These are phyloP conservation scores for Rhabdomys pumilio DNA, from an alignment of 2,797 vertebrate genomes.

Conservation along the genomic window DNA sequence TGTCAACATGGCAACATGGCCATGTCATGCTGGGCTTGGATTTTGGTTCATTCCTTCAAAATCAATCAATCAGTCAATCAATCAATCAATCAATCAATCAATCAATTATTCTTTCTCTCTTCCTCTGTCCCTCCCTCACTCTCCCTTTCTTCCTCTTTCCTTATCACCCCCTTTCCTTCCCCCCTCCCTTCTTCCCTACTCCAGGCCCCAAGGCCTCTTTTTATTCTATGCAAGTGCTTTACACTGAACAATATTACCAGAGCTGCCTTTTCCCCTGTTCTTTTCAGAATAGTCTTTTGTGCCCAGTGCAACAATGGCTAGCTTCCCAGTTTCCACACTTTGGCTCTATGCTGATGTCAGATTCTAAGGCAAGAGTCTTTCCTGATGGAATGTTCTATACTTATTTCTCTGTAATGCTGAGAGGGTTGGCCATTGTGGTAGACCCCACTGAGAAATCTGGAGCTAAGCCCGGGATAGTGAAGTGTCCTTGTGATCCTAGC, in stretches of 20 bases:
- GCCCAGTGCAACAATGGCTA: not conserved
- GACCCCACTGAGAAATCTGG: not conserved
- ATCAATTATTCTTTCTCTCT: too few species aligned
- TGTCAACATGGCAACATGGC: not conserved
- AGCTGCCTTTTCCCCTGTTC: not conserved
- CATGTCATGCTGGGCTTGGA: not conserved
- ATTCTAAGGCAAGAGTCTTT: constrained; percentile 19
- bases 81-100: too few species aligned
- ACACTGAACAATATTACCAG: not conserved
- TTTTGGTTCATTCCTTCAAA: not conserved
- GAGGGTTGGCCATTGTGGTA: not conserved
- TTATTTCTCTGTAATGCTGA: not conserved
- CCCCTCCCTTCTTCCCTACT: not conserved
- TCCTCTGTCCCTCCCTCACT: too few species aligned
- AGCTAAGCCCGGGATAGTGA: not conserved
- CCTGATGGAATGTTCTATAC: not conserved
- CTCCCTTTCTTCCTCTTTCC: not conserved
- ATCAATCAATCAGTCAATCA: too few species aligned
- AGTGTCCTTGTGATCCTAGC: not conserved
- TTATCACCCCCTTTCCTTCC: not conserved
- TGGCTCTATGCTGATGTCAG: constrained; percentile 1
- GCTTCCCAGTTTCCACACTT: constrained; percentile 2
- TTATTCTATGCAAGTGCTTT: not conserved
- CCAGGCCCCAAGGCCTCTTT: not conserved
- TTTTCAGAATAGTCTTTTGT: not conserved